Percentiles rank a stretch among this genome's conserved stretches.
phyloP scores from a whole-genome alignment of 2,797 vertebrate genomes.

The Phataginus tricuspis region DNA sequence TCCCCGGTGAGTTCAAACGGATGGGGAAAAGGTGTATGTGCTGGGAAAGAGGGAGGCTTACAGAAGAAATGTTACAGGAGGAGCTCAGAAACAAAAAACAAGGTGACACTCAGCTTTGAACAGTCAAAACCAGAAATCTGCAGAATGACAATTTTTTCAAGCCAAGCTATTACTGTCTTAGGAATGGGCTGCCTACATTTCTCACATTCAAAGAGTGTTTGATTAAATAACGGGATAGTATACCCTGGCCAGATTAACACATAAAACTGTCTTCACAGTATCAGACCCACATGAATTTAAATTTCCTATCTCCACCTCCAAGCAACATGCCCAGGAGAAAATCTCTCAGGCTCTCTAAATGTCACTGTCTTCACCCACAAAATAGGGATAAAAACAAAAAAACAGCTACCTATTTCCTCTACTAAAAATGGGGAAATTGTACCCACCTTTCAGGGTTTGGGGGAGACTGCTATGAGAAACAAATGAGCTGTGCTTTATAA shows the following conservation, averaged over 20 bases:
- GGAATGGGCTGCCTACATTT: not conserved
- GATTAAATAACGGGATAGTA: not conserved
- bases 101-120: not conserved
- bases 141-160: not conserved
- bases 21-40: not conserved
- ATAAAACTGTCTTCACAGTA: not conserved
- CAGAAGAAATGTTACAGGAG: not conserved
- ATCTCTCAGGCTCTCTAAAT: not conserved
- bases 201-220: not conserved
- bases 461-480: not conserved
- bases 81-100: not conserved
- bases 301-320: not conserved
- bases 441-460: not conserved
- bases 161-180: not conserved
- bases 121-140: not conserved
- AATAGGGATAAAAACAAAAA: not conserved
- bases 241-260: not conserved
- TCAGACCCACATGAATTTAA: not conserved
- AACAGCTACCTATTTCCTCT: not conserved
- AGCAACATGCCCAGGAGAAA: not conserved
- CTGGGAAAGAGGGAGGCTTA: fast-evolving
- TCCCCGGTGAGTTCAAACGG: not conserved
- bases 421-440: not conserved
- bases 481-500: not conserved
- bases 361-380: not conserved